A percentile compares a stretch with the other conserved stretches of the same genome.
phyloP scores from a whole-genome alignment of 2,888 invertebrate species.

The Agrenia bidenticulata region DNA sequence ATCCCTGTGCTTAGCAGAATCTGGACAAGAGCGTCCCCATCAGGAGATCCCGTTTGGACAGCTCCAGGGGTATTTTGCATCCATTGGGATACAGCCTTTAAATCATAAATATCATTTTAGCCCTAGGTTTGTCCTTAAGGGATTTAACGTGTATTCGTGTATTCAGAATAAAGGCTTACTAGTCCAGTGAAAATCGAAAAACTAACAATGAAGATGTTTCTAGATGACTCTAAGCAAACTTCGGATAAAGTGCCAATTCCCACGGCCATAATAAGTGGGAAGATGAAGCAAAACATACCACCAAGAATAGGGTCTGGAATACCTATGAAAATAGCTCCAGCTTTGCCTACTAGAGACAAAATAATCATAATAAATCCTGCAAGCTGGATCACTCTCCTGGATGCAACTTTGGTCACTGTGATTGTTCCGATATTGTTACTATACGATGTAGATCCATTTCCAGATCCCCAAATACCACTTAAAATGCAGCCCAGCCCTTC shows the following conservation, averaged over 20 bases:
- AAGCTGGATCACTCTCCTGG: constrained; percentile 76
- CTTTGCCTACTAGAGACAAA: constrained; percentile 73
- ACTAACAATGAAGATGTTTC: constrained; percentile 86
- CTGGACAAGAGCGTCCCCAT: constrained; percentile 68
- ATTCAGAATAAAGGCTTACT: constrained; percentile 65
- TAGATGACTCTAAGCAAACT: constrained; percentile 76
- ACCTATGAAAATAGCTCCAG: constrained; percentile 75
- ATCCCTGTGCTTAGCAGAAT: constrained; percentile 77
- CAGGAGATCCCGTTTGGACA: constrained; percentile 66
- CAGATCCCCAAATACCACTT: constrained; percentile 81
- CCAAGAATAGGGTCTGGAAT: constrained; percentile 79
- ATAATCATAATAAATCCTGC: constrained; percentile 72
- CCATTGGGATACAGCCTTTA: constrained; percentile 70
- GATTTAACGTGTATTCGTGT: not conserved
- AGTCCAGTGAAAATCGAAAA: constrained; percentile 83
- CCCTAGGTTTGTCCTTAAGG: constrained; percentile 62
- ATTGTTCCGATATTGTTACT: constrained; percentile 89
- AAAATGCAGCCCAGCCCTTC: constrained; percentile 83
- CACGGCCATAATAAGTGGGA: constrained; percentile 78
- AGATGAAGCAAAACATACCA: constrained; percentile 79
- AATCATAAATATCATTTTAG: constrained; percentile 66
- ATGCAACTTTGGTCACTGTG: constrained; percentile 80
- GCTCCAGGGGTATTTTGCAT: constrained; percentile 66
- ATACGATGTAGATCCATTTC: constrained; percentile 85
- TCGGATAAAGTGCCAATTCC: constrained; percentile 77